These are phyloP conservation scores for Scaptomyza cyrtandrae DNA, from an alignment of 2,888 invertebrate genomes.

Conservation along the genomic window DNA sequence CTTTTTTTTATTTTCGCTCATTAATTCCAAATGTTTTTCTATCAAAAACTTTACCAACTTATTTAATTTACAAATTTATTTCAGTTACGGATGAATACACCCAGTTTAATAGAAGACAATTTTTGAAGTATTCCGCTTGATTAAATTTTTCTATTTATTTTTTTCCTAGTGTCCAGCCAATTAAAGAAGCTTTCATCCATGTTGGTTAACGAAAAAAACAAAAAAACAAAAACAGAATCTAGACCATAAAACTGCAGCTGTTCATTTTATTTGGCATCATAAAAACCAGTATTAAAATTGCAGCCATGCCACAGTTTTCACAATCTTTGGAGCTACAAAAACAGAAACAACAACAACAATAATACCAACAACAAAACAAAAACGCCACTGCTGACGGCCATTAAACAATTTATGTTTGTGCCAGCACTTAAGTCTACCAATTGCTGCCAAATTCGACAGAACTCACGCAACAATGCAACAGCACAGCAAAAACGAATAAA, in stretches of 20 bases:
- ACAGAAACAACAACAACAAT: constrained; percentile 14
- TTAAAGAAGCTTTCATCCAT: constrained; percentile 41
- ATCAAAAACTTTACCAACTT: background rate
- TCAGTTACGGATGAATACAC: background rate
- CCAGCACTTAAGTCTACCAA: constrained; percentile 65
- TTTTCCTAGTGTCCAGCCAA: constrained; percentile 28
- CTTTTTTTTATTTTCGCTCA: background rate
- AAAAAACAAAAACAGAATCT: constrained; percentile 20
- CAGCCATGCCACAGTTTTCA: constrained; percentile 52
- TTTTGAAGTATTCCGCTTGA: constrained; percentile 23
- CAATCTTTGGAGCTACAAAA: constrained; percentile 43
- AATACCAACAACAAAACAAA: background rate
- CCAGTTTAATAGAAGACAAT: background rate
- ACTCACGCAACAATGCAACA: constrained; percentile 54
- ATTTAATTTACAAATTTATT: background rate
- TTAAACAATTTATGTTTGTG: constrained; percentile 73
- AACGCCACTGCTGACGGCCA: constrained; percentile 55
- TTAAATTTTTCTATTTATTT: constrained; percentile 26
- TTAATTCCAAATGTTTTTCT: background rate
- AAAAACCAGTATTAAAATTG: constrained; percentile 68
- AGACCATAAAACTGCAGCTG: constrained; percentile 60
- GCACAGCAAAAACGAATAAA: background rate
- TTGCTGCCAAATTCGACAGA: constrained; percentile 66
- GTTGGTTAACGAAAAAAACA: constrained; percentile 20
- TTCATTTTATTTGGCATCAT: constrained; percentile 55